Conservation (phyloP, 35 echinoderm and acorn worm genomes). For the Lytechinus variegatus region DNA sequence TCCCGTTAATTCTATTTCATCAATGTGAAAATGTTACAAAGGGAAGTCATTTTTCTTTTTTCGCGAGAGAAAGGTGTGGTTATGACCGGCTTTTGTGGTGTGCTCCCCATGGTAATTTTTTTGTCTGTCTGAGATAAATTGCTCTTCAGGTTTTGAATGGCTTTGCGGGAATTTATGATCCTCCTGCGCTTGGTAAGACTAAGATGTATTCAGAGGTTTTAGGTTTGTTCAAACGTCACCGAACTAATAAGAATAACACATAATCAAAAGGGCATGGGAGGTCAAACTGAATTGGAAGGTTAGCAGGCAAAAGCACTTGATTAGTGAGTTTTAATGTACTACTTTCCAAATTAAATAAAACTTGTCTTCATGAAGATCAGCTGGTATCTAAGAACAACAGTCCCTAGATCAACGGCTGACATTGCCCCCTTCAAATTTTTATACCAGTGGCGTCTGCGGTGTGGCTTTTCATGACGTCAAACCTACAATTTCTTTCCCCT, state of each 20-base stretch:
- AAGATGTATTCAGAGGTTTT: not conserved
- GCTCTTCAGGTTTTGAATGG: not conserved
- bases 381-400: too few species aligned
- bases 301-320: too few species aligned
- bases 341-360: too few species aligned
- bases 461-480: too few species aligned
- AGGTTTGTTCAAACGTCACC: not conserved
- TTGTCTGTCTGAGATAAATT: too few species aligned
- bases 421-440: too few species aligned
- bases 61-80: not conserved
- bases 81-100: not conserved
- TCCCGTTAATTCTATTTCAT: not conserved
- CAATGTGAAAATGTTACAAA: not conserved
- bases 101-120: not conserved
- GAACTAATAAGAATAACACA: not conserved
- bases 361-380: too few species aligned
- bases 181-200: not conserved
- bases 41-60: not conserved
- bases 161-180: not conserved
- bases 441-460: too few species aligned
- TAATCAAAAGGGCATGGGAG: not conserved
- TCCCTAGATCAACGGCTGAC: too few species aligned
- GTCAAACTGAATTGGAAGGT: too few species aligned
- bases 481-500: too few species aligned
- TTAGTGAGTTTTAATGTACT: too few species aligned